Conservation (phyloP, 2,888 invertebrate species). For the Pardosa pseudoannulata region DNA sequence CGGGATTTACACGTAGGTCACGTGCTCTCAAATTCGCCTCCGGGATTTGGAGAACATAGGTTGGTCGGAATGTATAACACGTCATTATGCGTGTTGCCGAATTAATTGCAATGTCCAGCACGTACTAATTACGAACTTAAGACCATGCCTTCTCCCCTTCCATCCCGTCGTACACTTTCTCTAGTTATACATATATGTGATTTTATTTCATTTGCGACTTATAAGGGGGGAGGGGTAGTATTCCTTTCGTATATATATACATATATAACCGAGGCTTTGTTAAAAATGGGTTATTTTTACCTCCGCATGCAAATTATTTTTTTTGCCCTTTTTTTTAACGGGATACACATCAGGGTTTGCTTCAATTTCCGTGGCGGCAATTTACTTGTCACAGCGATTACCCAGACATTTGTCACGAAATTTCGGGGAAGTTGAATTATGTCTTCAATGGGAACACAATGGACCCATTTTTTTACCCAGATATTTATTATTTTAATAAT, state of each 20-base stretch:
- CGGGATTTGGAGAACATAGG: constrained; percentile 53
- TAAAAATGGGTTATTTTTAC: constrained; percentile 13
- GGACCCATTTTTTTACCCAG: background rate
- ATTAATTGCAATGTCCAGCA: constrained; percentile 69
- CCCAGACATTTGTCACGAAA: constrained; percentile 1
- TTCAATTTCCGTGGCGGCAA: constrained; percentile 43
- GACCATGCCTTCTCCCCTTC: background rate
- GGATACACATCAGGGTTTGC: constrained; percentile 11
- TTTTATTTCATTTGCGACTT: constrained; percentile 57
- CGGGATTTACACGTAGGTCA: constrained; percentile 66
- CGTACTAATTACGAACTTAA: constrained; percentile 60
- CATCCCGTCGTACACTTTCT: too few species aligned
- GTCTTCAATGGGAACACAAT: background rate
- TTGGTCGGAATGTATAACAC: constrained; percentile 54
- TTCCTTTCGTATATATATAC: background rate
- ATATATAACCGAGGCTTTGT: background rate
- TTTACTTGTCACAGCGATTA: constrained; percentile 15
- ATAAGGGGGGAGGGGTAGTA: too few species aligned
- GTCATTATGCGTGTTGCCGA: constrained; percentile 70
- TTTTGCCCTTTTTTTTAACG: too few species aligned
- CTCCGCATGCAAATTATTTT: constrained; percentile 42
- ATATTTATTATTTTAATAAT: constrained; percentile 1
- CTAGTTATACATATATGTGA: background rate
- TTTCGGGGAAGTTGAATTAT: background rate
- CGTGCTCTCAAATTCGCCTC: constrained; percentile 59